Base-by-base conservation (phyloP, 2,113 vertebrate species). In the Leiothrix lutea region DNA sequence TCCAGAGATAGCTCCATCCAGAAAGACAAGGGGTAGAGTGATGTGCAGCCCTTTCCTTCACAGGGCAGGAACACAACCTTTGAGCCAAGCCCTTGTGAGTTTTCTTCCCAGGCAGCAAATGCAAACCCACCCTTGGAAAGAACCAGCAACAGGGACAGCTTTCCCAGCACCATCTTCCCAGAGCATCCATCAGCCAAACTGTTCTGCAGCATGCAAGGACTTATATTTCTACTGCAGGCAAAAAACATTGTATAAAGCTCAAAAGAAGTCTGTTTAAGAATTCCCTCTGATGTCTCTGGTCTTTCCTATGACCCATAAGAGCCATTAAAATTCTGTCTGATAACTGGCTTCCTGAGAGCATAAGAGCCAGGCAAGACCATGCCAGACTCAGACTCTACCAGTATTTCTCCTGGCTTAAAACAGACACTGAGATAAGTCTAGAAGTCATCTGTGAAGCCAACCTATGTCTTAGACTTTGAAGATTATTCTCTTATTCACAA, bases 291-390 rank as follows among this genome's bases (percentile, higher is more conserved):
- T 96, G 79, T 80, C 26, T 3, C 44, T 82, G 51, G 75, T 80
- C 79, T 95, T 90, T 94, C 77, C 62, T 79, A 92, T 16, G 44
- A 62, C 45, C 80, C 4, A 0, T 64, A 92, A 88, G 15, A 94
- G 33, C 69, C 88, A 95, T 96, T 95, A 95, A 95, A 95, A 95
- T 92, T 95, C 94, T 86, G 36, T 95, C 80, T 95, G 93, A 95
- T 96, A 92, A 92, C 73, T 28, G 48, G 24, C 56, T 90, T 95
- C 71, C 61, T 0, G 0, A 86, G 82, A 93, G 70, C 81, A n/a
- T 47, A 70, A 51, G 74, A 90, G 61, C 23, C 64, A 88, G 80
- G 51, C 5, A 1, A 88, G 72, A 87, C 35, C 31, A 48, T 1
- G 2, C 23, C 54, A 88, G 62, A 15, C 42, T 88, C 62, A 77